Evolutionary conservation across 2,797 vertebrate genomes (phyloP), one percentile per base, ranked within the genome.

Genomic region (Myiotriccus ornatus): DNA sequence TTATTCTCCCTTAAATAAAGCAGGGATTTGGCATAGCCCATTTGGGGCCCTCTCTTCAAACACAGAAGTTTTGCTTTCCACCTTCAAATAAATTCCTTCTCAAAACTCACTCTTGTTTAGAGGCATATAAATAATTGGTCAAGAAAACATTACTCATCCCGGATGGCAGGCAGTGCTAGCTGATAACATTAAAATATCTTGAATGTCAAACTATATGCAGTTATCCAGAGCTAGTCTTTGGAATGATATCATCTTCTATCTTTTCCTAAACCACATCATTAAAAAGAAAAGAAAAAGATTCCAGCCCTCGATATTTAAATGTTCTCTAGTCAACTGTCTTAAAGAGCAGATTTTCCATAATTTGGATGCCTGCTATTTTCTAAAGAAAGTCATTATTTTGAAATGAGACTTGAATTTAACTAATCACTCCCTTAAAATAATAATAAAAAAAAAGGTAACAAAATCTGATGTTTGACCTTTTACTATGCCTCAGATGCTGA

Each of bases 341-440:
- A 90, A 93, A 94, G 84, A 92, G 76, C 84, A 94, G 53, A 32
- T 82, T 94, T 95, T 92, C 83, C 78, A 83, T 87, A 78, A 92
- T 95, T 80, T 85, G 43, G 44, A 87, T 83, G 81, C 53, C 64
- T 89, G 57, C 56, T 89, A 60, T 69, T 94, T 95, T 93, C 53
- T 71, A 43, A 85, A 80, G 55, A 91, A 93, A 90, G 71, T 65
- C 23, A 46, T 64, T 84, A 55, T 82, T 96, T 87, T 50, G 75
- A 85, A 90, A 80, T 75, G 49, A 91, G 57, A 69, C 47, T 59
- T 63, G 44, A 74, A 75, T 78, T 83, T 71, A 78, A 76, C 81
- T 69, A 92, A 92, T 86, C 46, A 70, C 10, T 60, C 37, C 24
- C 28, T 65, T 43, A 27, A 59, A 34, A 14, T 71, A 46, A 53